Percentiles rank a stretch among this genome's conserved stretches.
Conservation (phyloP, 2,888 invertebrate genomes). For the Melieria crassipennis region DNA sequence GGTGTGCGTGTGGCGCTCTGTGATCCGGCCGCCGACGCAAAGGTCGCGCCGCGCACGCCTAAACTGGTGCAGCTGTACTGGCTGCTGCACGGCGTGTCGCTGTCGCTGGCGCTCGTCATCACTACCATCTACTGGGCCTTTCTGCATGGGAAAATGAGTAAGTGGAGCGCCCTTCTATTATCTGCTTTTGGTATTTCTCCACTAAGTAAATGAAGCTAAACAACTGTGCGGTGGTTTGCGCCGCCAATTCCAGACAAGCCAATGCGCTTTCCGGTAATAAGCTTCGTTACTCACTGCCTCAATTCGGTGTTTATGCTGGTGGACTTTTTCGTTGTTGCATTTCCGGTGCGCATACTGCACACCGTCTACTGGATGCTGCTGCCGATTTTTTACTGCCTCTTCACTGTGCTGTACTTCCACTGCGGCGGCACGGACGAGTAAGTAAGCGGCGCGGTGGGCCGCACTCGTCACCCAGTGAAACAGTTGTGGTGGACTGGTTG, state of each 20-base stretch:
- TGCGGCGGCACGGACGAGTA: conserved; percentile 72
- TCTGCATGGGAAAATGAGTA: conserved; percentile 60
- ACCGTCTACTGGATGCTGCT: conserved; percentile 72
- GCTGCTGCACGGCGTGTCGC: conserved; percentile 74
- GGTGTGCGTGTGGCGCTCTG: conserved; percentile 47
- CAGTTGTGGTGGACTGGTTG: background rate
- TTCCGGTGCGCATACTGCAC: conserved; percentile 76
- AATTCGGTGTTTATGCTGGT: conserved; percentile 79
- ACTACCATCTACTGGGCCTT: conserved; percentile 79
- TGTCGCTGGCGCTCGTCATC: conserved; percentile 75
- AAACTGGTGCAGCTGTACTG: conserved; percentile 71
- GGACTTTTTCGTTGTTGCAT: conserved; percentile 76
- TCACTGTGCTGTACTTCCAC: conserved; percentile 71
- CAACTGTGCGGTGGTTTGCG: background rate
- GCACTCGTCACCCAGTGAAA: background rate
- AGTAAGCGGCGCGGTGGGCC: conserved; percentile 44
- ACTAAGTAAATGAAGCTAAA: background rate
- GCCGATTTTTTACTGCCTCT: conserved; percentile 69
- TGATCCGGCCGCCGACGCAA: conserved; percentile 43
- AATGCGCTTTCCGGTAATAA: conserved; percentile 72
- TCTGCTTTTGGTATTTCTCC: background rate
- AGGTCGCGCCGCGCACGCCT: conserved; percentile 46
- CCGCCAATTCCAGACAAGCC: conserved; percentile 68
- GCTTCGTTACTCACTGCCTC: conserved; percentile 77
- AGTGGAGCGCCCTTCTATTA: conserved; percentile 41